A percentile compares a stretch with the other conserved stretches of the same genome.
phyloP scores from a whole-genome alignment of 2,113 vertebrate species.

The Phalacrocorax pelagicus region DNA sequence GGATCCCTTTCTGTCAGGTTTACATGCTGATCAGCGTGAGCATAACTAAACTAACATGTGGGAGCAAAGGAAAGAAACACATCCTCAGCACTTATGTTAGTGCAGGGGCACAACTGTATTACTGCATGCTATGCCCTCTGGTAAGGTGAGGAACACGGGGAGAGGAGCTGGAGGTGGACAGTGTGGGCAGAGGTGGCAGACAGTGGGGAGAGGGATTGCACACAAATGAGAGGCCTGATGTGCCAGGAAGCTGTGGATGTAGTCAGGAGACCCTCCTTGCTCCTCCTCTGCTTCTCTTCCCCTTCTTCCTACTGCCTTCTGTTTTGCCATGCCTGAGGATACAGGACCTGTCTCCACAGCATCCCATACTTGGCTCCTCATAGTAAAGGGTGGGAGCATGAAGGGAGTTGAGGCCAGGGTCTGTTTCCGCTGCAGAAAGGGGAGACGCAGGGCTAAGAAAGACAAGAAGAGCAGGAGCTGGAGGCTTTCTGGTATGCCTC shows the following conservation, averaged over 20 bases:
- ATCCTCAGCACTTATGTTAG: background rate
- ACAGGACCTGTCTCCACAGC: background rate
- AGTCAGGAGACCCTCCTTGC: background rate
- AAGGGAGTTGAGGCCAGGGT: background rate
- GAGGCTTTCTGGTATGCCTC: background rate
- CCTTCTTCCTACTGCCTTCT: background rate
- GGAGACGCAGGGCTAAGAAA: background rate
- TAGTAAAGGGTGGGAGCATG: background rate
- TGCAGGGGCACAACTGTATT: background rate
- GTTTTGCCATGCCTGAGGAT: background rate
- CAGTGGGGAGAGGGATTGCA: background rate
- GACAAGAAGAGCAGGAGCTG: background rate
- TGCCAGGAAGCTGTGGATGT: background rate
- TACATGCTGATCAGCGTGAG: background rate
- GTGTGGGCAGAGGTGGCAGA: accelerated
- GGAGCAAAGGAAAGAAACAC: background rate
- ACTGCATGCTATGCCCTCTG: background rate
- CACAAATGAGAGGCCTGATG: background rate
- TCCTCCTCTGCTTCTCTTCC: background rate
- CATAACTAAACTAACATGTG: background rate
- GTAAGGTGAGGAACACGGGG: background rate
- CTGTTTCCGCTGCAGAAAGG: background rate
- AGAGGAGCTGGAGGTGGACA: background rate
- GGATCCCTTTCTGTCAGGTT: background rate
- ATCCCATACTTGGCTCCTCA: background rate